These are phyloP conservation scores for Bombus difficillimus DNA, from an alignment of 1,140 invertebrate species.

Conservation along the genomic window DNA sequence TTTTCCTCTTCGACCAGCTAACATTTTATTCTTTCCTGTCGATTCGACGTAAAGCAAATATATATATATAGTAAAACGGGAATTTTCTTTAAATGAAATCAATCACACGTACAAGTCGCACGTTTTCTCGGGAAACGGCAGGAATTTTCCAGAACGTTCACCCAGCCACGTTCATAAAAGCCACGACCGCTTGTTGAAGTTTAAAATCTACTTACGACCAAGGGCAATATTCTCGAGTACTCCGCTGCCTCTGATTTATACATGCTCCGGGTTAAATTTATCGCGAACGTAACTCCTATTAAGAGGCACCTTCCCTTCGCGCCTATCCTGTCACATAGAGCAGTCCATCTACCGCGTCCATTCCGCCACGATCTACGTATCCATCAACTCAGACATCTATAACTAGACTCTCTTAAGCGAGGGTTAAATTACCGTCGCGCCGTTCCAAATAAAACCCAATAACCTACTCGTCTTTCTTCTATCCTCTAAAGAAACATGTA, in stretches of 20 bases:
- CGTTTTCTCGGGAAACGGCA: not conserved
- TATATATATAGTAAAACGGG: not conserved
- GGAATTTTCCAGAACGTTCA: conserved; percentile 20
- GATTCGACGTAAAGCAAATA: not conserved
- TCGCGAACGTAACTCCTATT: conserved; percentile 42
- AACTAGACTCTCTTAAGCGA: too few species aligned
- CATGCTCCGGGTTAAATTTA: conserved; percentile 43
- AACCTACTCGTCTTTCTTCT: not conserved
- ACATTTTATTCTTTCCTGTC: not conserved
- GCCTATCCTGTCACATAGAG: not conserved
- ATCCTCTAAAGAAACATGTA: not conserved
- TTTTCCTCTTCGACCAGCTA: not conserved
- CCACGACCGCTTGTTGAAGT: conserved; percentile 23
- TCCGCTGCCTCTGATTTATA: conserved; percentile 42
- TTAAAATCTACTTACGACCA: conserved; percentile 39
- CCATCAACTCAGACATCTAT: not conserved
- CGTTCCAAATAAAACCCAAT: not conserved
- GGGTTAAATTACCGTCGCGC: too few species aligned
- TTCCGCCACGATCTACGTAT: not conserved
- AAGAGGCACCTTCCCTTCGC: conserved; percentile 17
- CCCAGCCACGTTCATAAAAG: not conserved
- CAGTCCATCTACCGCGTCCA: not conserved
- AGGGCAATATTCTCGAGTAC: conserved; percentile 29
- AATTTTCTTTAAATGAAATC: not conserved
- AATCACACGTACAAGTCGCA: too few species aligned